A percentile compares a stretch with the other conserved stretches of the same genome.
Evolutionary conservation across 2,888 invertebrate species (phyloP).

Genomic region (Elysia crispata): DNA sequence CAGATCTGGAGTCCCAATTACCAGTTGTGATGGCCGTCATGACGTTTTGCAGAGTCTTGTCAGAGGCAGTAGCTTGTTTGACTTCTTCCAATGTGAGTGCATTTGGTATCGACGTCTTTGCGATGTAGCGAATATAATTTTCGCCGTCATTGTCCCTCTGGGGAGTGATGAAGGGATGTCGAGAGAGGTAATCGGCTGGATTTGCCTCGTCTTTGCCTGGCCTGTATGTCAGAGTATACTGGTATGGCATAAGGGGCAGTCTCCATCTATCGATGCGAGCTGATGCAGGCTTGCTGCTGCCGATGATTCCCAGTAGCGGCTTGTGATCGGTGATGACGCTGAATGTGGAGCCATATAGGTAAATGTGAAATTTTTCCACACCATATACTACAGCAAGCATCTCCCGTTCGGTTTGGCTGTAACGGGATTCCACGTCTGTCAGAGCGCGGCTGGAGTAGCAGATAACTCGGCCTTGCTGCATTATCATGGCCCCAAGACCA

Average conservation of each 20-base stretch:
- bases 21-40: slow-evolving; percentile 48
- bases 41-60: slow-evolving; percentile 41
- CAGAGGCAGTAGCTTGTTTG: slow-evolving; percentile 41
- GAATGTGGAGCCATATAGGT: slow-evolving; percentile 60
- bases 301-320: slow-evolving; percentile 61
- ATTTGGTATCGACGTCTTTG: slow-evolving; percentile 51
- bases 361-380: slow-evolving; percentile 64
- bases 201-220: slow-evolving; percentile 56
- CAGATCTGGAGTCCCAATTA: slow-evolving; percentile 41
- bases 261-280: slow-evolving; percentile 56
- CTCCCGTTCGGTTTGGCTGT: slow-evolving; percentile 63
- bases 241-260: slow-evolving; percentile 51
- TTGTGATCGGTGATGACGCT: slow-evolving; percentile 64
- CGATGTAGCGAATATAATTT: slow-evolving; percentile 49
- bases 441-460: slow-evolving; percentile 58
- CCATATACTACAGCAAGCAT: slow-evolving; percentile 62
- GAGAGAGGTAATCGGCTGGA: slow-evolving; percentile 57
- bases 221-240: slow-evolving; percentile 50
- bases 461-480: slow-evolving; percentile 55
- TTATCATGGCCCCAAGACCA: slow-evolving; percentile 56
- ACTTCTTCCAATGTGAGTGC: slow-evolving; percentile 53
- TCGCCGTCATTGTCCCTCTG: slow-evolving; percentile 47
- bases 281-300: slow-evolving; percentile 57
- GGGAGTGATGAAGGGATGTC: slow-evolving; percentile 52
- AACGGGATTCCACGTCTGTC: slow-evolving; percentile 57